Base-by-base conservation (phyloP, 2,888 invertebrate species). In the Lochmaea capreae region DNA sequence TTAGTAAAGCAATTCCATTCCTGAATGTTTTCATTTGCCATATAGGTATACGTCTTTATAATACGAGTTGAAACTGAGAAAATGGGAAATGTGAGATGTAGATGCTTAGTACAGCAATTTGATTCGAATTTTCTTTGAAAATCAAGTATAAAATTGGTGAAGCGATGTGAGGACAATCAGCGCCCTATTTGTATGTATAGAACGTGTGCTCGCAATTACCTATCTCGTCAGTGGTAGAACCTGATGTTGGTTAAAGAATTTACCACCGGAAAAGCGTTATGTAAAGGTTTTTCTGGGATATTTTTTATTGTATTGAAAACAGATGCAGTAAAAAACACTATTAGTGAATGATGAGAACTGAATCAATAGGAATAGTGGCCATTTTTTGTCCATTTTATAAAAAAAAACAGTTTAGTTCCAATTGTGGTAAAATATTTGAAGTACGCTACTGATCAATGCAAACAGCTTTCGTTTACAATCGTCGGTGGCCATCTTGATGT, bases 121-220 rank as follows among this genome's bases (percentile, higher is more conserved):
- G 70, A 65, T 61, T 65, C 69, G 67, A 70, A 76, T 76, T 57
- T 77, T 74, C 73, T 75, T 77, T 71, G 70, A 74, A 79, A 79
- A 76, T 79, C 78, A 77, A 76, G 74, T 70, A 73, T 63, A 57
- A 70, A 73, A 73, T 73, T 70, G 73, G 74, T 39, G 71, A 65
- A 63, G 71, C 74, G 71, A 43, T 49, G 66, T 65, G 66, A 71
- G 65, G 78, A 79, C 80, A 81, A 81, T 81, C 80, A 80, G 77
- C 68, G 75, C 72, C 75, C 81, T 81, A 85, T 86, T 85, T 84
- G 85, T 86, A 85, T 86, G 85, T 85, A 86, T 85, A 78, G 80
- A 81, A 79, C 73, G 78, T 67, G 75, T 75, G 77, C 76, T 79
- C 79, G 82, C 83, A 83, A 85, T 85, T 85, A 84, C 84, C 81